Base-by-base conservation (phyloP, 2,888 invertebrate genomes). In the Eumacrocentrus americanus region DNA sequence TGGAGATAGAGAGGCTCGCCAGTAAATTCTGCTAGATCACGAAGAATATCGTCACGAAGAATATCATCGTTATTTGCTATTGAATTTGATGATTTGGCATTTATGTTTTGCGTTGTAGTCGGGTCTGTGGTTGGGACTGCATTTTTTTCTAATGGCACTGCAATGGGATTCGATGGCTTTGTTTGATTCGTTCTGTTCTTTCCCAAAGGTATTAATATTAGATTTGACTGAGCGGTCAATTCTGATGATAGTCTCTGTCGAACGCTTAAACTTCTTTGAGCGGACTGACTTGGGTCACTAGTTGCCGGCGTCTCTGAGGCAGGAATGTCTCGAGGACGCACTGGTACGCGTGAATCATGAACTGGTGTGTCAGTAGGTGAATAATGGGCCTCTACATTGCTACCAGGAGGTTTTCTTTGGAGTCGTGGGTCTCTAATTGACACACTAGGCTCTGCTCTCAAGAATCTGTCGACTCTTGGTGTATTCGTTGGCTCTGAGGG, bases 331-430 rank as follows among this genome's bases (percentile, higher is more conserved):
- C 25, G 62, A 29, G 62, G 63, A 59, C 11, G 61, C 18, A 14
- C 40, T 56, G 18, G 70, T 60, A 29, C 71, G 34, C 74, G 72
- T 7, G 70, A 70, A 61, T 76, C 74, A 23, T 71, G 73, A 2
- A 72, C 50, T 2, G 75, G 72, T 14, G 67, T 66, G 46, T 77
- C 76, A 0, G 75, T 72, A 1, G 76, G 76, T 7, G 77, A 77
- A 48, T 76, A 75, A n/a, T n/a, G 11, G 77, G 75, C 22, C 62
- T 68, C 23, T 74, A 72, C 20, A 59, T 44, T 46, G 37, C 4
- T 1, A 34, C 1, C 25, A 9, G 16, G 7, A 46, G 29, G 29
- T 6, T 53, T 5, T 16, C 3, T 22, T 16, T 3, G 16, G 3
- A 18, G 47, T 20, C 29, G 37, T 22, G n/a, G 29, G 38, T 34